Evolutionary conservation across 2,888 invertebrate species (phyloP), one percentile per base, ranked within the genome.

Genomic region (Ochlodes sylvanus): DNA sequence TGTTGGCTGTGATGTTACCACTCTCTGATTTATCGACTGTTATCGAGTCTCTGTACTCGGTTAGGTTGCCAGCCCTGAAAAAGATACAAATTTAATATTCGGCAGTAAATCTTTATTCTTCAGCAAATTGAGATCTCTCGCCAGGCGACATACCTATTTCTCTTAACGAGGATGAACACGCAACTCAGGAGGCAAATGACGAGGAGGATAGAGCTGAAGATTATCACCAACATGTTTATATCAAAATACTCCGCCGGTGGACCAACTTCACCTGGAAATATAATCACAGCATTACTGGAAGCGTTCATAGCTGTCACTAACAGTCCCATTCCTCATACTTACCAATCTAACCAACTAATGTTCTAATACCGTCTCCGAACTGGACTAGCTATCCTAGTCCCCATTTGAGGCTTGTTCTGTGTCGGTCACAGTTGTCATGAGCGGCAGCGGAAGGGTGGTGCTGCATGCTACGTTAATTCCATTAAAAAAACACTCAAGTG

Each of bases 181-280:
- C 92, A 93, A 77, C 88, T 87, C 1, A 92, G 69, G 1, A 93
- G 80, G 62, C 94, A 94, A 5, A 91, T 76, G 0, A 89, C 83
- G 0, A 94, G 84, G 0, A 94, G 78, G 2, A 92, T 84, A 1
- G 89, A 91, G 70, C 94, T 94, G 81, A 92, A 90, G 5, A 90
- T 77, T 60, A 94, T 94, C 7, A 94, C 93, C 42, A 93, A 66
- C 83, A 92, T 86, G 70, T 93, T 94, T 12, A 93, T 72, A 70
- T 94, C 93, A 61, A 93, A 82, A 1, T 85, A 70, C 2, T 94
- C 93, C 6, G 90, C 87, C 0, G 93, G 92, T 0, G 94, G 94
- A 1, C 91, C 92, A 0, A 93, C 84, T 81, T 93, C 93, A 76
- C 85, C 94, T 94, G 82, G 19, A 72, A 71, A 19, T 15, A 34